phyloP scores from a whole-genome alignment of 1,140 invertebrate genomes.

The Drosophila nasuta region DNA sequence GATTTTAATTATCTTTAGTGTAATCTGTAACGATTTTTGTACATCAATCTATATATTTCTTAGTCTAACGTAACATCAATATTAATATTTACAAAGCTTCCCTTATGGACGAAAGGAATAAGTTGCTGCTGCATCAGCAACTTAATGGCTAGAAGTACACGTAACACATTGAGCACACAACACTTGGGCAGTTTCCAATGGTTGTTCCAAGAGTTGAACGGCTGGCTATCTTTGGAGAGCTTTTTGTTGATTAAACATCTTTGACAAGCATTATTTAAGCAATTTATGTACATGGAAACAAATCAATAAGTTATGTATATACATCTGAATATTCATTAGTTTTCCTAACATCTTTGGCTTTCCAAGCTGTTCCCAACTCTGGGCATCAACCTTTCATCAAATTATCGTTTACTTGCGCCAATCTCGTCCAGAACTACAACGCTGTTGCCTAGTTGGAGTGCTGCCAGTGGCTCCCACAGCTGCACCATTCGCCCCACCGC shows the following conservation, averaged over 20 bases:
- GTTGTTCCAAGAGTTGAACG: slow-evolving; percentile 12
- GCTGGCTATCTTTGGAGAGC: background rate
- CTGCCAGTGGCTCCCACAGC: background rate
- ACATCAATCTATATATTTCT: slow-evolving; percentile 50
- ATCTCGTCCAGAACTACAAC: slow-evolving; percentile 57
- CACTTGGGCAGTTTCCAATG: slow-evolving; percentile 50
- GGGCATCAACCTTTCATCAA: slow-evolving; percentile 17
- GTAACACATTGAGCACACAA: slow-evolving; percentile 66
- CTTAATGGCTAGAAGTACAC: slow-evolving; percentile 21
- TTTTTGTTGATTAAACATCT: background rate
- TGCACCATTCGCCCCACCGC: background rate
- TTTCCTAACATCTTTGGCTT: background rate
- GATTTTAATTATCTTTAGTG: slow-evolving; percentile 20
- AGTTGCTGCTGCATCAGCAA: background rate
- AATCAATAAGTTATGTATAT: background rate
- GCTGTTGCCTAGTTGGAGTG: slow-evolving; percentile 17
- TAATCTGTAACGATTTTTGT: slow-evolving; percentile 63
- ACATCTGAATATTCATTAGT: slow-evolving; percentile 3
- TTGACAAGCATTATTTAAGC: slow-evolving; percentile 2
- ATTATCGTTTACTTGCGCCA: slow-evolving; percentile 57
- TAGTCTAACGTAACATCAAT: slow-evolving; percentile 34
- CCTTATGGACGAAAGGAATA: slow-evolving; percentile 16
- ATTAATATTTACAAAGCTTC: slow-evolving; percentile 32
- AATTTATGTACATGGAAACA: background rate
- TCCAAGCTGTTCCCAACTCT: slow-evolving; percentile 17